Evolutionary conservation across 2,797 vertebrate genomes (phyloP), one percentile per base, ranked within the genome.

Genomic region (Sebastes jordani): DNA sequence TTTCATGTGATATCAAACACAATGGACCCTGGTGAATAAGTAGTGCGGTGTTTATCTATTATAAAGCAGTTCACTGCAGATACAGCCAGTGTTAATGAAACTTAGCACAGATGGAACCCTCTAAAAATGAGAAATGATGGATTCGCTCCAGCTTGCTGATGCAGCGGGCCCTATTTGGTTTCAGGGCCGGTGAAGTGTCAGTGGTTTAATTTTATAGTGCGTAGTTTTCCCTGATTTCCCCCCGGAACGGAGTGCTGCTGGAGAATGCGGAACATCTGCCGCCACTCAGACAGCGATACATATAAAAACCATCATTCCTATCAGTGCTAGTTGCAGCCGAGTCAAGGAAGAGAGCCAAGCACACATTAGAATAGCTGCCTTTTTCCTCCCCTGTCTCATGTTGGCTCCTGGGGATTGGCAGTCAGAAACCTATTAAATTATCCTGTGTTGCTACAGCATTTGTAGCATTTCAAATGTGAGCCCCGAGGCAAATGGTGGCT

Each of bases 121-220:
- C 88, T 92, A 91, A 93, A 94, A 93, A 94, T 90, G 89, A 92
- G 92, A 93, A 92, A 92, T 93, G 93, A 95, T 94, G 93, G 91
- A 94, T 95, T 90, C 63, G 73, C 92, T 93, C 91, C 94, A 94
- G 93, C 92, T 93, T 94, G 92, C 90, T 55, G 79, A 92, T 84
- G 90, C 92, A 91, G 86, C 75, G 52, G 87, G 92, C 89, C 81
- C 92, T 91, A 90, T 94, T 95, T 95, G 93, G 92, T 95, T 95
- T 93, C 92, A 93, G 93, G 93, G 91, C 91, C 78, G 82, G 89
- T 94, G 91, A 93, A 94, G 93, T 94, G 93, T 94, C 90, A 94
- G 92, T 95, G 94, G 92, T 95, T 95, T 96, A 94, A 95, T 96
- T 96, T 96, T 95, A 95, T 95, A 94, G 94, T 92, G 85, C 84